Evolutionary conservation across 1,140 invertebrate genomes (phyloP).

Genomic region (Zaprionus gabonicus): DNA sequence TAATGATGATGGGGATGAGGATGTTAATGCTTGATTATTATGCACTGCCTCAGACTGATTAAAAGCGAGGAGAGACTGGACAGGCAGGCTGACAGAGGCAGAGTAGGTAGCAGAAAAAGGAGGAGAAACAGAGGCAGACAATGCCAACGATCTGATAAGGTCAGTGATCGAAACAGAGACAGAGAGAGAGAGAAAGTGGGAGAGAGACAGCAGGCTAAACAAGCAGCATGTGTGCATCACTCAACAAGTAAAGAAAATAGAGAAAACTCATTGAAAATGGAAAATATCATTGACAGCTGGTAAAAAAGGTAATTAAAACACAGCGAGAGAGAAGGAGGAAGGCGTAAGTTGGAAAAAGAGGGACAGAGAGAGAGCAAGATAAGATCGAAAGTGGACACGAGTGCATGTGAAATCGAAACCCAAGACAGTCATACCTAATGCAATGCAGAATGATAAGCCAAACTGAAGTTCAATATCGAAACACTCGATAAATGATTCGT

Average conservation of each 20-base stretch:
- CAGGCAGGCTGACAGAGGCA: neutral
- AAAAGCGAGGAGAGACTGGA: slow-evolving; percentile 43
- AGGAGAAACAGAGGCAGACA: neutral
- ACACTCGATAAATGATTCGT: neutral
- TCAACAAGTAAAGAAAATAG: slow-evolving; percentile 1
- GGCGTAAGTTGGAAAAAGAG: neutral
- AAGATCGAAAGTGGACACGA: slow-evolving; percentile 5
- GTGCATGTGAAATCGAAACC: slow-evolving; percentile 3
- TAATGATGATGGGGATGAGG: neutral
- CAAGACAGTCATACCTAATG: neutral
- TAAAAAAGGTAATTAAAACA: slow-evolving; percentile 18
- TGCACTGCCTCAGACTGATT: slow-evolving; percentile 69
- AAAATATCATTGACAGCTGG: slow-evolving; percentile 40
- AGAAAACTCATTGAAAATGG: slow-evolving; percentile 17
- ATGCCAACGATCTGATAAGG: slow-evolving; percentile 26
- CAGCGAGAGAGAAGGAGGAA: neutral
- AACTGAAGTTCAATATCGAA: slow-evolving; percentile 6
- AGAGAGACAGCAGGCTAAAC: neutral
- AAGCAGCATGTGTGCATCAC: neutral
- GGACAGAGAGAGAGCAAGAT: neutral
- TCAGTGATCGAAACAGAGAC: slow-evolving; percentile 40
- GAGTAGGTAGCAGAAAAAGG: neutral
- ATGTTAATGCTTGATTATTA: slow-evolving; percentile 46
- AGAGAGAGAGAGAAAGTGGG: slow-evolving; percentile 14
- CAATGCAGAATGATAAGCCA: neutral